Evolutionary conservation across 2,797 vertebrate genomes (phyloP), one percentile per base, ranked within the genome.

Genomic region (Arnoldichthys spilopterus): DNA sequence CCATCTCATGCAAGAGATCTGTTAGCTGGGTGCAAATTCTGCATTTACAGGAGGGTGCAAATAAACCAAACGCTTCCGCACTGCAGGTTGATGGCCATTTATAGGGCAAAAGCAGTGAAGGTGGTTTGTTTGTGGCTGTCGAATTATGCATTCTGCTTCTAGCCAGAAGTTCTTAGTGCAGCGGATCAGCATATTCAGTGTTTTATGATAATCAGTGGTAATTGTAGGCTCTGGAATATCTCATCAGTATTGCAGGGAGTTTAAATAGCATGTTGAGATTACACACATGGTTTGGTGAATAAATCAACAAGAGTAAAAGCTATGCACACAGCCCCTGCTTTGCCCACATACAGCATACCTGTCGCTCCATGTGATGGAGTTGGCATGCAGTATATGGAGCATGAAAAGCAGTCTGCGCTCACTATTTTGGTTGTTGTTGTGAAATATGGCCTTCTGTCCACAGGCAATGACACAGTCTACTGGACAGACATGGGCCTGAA

Each of bases 401-500:
- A 74, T 69, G 30, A 37, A 53, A 69, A 37, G 7, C 66, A 43
- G 53, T 56, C 5, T 32, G 58, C n/a, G 7, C 26, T 74, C 30
- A 15, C 4, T 40, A 7, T 74, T 62, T 59, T 32, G 34, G n/a
- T 40, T 72, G 1, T 63, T 70, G 18, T 79, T 61, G 45, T 75
- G 32, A 73, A 78, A 78, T 76, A 76, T 73, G 26, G 43, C 49
- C 43, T 76, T 30, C 32, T 63, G 79, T 85, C 81, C 80, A 45
- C 89, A 95, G 98, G 92, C 81, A 99, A 99, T 88, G 98, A 99
- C 90, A 98, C 98, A 0, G 94, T 99, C 82, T 99, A 99, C 85
- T 99, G 98, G 98, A 99, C 98, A 73, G 98, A 99, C 85, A 98
- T 99, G 98, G 98, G 98, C 37, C 92, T 97, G 88, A 99, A 99